phyloP scores from a whole-genome alignment of 2,888 invertebrate genomes.

The Pachycephus smyrnensis region DNA sequence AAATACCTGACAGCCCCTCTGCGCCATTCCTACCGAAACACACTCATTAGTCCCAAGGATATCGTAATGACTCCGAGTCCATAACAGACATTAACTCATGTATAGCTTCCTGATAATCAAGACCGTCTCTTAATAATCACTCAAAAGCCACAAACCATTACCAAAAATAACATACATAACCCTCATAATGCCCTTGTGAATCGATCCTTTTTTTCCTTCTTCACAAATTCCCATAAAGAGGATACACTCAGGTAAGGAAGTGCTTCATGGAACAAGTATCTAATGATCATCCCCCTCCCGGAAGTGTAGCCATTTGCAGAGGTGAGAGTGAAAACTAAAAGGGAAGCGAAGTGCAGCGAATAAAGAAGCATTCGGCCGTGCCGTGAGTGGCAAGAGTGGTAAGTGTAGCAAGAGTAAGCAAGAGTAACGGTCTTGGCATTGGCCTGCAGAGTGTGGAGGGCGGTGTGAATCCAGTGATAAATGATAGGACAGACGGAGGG shows the following conservation, averaged over 20 bases:
- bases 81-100: neutral
- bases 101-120: neutral
- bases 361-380: slow-evolving; percentile 4
- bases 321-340: neutral
- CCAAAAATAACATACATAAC: neutral
- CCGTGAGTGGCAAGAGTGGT: slow-evolving; percentile 8
- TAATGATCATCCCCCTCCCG: neutral
- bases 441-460: slow-evolving; percentile 21
- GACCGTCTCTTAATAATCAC: neutral
- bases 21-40: slow-evolving; percentile 33
- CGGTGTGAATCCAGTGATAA: slow-evolving; percentile 53
- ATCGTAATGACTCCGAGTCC: slow-evolving; percentile 13
- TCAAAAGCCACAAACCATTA: neutral
- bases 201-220: neutral
- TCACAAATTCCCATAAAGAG: neutral
- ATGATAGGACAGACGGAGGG: slow-evolving; percentile 56
- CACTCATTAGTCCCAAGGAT: slow-evolving; percentile 45
- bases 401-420: slow-evolving; percentile 7
- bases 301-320: neutral
- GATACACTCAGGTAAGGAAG: neutral
- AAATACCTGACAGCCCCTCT: slow-evolving; percentile 41
- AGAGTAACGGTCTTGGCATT: slow-evolving; percentile 24
- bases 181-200: neutral
- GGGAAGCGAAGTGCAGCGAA: slow-evolving; percentile 3
- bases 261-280: neutral